Conservation (phyloP, 2,797 vertebrate species). For the Garrulus glandarius region DNA sequence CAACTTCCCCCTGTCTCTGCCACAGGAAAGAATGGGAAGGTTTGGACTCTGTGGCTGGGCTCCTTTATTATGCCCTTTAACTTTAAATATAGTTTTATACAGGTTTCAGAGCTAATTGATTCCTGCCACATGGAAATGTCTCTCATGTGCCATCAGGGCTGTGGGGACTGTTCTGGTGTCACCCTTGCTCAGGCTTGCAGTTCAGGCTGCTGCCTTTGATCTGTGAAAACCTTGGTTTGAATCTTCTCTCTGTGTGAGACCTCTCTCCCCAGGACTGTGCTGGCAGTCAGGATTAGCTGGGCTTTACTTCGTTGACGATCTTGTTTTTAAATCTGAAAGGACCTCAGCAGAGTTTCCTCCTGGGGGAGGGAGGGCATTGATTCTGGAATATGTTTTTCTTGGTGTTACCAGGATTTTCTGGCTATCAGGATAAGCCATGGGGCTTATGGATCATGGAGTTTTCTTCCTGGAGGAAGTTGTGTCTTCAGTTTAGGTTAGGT, state of each 20-base stretch:
- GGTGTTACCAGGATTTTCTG: not conserved
- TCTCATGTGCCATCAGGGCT: not conserved
- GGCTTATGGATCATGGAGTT: not conserved
- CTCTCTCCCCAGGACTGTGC: not conserved
- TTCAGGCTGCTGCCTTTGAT: not conserved
- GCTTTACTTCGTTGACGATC: not conserved
- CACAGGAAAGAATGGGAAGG: not conserved
- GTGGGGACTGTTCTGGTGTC: not conserved
- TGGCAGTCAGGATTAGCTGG: constrained; percentile 27
- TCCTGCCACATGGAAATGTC: not conserved
- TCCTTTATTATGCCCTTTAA: not conserved
- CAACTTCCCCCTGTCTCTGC: not conserved
- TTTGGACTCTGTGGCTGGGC: not conserved
- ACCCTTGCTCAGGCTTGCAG: rapidly evolving
- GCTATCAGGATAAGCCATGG: not conserved
- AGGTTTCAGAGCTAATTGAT: not conserved
- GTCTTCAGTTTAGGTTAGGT: not conserved
- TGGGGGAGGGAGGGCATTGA: not conserved
- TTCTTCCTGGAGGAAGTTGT: not conserved
- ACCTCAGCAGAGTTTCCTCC: not conserved
- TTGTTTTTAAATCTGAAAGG: not conserved
- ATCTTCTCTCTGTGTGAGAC: not conserved
- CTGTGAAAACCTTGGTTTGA: not conserved
- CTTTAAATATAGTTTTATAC: not conserved
- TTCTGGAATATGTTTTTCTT: not conserved